Evolutionary conservation across 2,797 vertebrate genomes (phyloP), one percentile per base, ranked within the genome.

Genomic region (Fistularia tabacaria): DNA sequence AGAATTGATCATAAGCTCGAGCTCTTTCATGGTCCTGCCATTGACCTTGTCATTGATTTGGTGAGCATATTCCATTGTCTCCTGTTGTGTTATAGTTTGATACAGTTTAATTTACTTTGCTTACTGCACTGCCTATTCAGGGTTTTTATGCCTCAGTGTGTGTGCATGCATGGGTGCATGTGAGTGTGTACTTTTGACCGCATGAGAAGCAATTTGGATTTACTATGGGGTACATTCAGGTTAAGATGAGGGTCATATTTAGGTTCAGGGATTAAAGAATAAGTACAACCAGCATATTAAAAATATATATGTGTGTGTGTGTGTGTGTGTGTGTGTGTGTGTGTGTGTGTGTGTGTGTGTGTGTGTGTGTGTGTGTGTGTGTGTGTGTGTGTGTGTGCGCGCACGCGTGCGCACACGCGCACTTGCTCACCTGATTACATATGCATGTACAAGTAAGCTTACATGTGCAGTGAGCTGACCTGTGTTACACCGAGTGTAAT

Each of bases 11-110:
- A 50, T 64, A 63, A 68, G 77, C 82, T 55, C 81, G 76, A 89
- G 83, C 89, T 89, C 82, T 90, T 92, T 92, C 93, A 91, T 91
- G 89, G 88, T 91, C 84, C 88, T 82, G 75, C 88, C 89, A 88
- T 90, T 93, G 92, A 92, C 89, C 88, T 86, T 75, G 87, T 75
- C 68, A 86, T 83, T 81, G 79, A 84, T 84, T 77, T 60, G 48
- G 52, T 50, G 67, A 69, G 64, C 56, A 38, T 52, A 40, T 72
- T 57, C 51, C 52, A 56, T 37, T 39, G 45, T 38, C 64, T 53
- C 46, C 66, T 62, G 50, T 72, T 62, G 48, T 75, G 71, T 74
- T 71, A 65, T 58, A 65, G 66, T 73, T 77, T 79, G 61, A 85
- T 78, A 62, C 66, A 55, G 58, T 72, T 55, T 82, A 78, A 83